Base-by-base conservation (phyloP, 2,888 invertebrate species). In the Mythimna albipuncta region DNA sequence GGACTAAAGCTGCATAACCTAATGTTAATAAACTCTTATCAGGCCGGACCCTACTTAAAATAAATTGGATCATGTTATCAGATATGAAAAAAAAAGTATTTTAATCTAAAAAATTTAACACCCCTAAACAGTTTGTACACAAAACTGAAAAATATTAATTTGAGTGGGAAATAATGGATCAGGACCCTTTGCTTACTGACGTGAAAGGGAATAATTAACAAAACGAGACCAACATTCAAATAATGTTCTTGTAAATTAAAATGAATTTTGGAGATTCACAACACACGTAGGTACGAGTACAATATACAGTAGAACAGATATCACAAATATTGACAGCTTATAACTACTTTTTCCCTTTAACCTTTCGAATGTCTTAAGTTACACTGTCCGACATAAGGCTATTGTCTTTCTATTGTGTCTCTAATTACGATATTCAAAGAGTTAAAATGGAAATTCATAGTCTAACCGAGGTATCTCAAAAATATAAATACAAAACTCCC, bases 31-130 rank as follows among this genome's bases (percentile, higher is more conserved):
- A 72, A 64, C 62, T 38, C 64, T 74, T 80, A 77, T 76, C 64
- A 57, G 63, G 64, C 67, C 47, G 63, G 69, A 73, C 79, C 71
- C 57, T 68, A 64, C 54, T 79, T 77, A 78, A 84, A 85, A 79
- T 75, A 82, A 85, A 85, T 85, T 82, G 81, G 76, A 64, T 79
- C 19, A 64, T 32, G 62, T 69, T 84, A 82, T 82, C 82, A 65
- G 77, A 74, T 80, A 50, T 70, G 55, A 64, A 75, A 68, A 76
- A 73, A 68, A 47, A 64, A 55, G 54, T 50, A 75, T 70, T 74
- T 72, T 59, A 72, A 75, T 68, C 6, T 41, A 32, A 76, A 74
- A 73, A 64, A 64, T 19, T 13, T 61, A 58, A 71, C 55, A 54
- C 47, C n/a, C 7, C 2, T 16, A 16, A 57, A 64, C 3, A 72